Evolutionary conservation across 2,113 vertebrate genomes (phyloP).

Genomic region (Myrmophylax atrothorax): DNA sequence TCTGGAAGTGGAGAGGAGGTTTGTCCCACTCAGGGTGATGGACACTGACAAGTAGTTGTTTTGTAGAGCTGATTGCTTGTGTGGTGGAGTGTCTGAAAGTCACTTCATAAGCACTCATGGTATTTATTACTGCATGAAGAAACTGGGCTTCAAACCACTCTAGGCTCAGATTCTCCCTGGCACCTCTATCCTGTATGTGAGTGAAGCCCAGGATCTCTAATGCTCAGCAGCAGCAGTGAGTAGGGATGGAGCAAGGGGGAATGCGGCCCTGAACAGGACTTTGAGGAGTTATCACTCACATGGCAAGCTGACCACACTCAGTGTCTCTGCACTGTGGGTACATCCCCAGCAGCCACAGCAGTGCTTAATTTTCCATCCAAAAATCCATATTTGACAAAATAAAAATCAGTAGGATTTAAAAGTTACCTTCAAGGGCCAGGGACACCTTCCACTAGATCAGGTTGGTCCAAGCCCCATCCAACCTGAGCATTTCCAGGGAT

Average conservation of each 20-base stretch:
- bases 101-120: rapidly evolving
- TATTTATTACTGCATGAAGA: not conserved
- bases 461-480: not conserved
- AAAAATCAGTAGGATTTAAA: not conserved
- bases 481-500: not conserved
- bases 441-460: not conserved
- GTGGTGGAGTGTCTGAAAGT: not conserved
- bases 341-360: not conserved
- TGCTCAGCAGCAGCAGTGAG: not conserved
- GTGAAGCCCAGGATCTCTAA: not conserved
- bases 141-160: not conserved
- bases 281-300: not conserved
- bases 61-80: not conserved
- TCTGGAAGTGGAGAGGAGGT: not conserved
- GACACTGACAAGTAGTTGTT: not conserved
- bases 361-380: not conserved
- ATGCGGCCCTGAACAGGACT: not conserved
- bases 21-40: not conserved
- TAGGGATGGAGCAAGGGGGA: not conserved
- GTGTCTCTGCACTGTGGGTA: rapidly evolving
- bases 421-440: not conserved
- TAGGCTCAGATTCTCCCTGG: not conserved
- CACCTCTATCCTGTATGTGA: rapidly evolving
- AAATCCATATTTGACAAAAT: not conserved
- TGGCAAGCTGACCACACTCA: not conserved